Percentiles rank a stretch among this genome's conserved stretches.
phyloP scores from a whole-genome alignment of 1,140 invertebrate species.

The Ceratitis capitata region DNA sequence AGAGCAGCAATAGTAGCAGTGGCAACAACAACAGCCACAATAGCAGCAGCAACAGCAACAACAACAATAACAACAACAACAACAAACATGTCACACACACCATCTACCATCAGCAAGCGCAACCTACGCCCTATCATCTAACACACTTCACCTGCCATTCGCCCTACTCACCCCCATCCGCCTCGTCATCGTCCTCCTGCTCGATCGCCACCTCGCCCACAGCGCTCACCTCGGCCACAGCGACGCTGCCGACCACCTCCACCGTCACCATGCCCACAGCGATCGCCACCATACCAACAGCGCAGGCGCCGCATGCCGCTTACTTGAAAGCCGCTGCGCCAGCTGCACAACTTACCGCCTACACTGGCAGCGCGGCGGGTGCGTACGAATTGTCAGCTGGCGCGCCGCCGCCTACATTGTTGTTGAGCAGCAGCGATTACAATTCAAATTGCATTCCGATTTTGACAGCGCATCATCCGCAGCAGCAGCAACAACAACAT shows the following conservation, averaged over 20 bases:
- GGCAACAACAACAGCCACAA: slow-evolving; percentile 22
- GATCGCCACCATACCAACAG: slow-evolving; percentile 43
- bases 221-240: slow-evolving; percentile 57
- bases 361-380: slow-evolving; percentile 34
- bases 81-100: slow-evolving; percentile 49
- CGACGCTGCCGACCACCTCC: slow-evolving; percentile 59
- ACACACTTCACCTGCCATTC: slow-evolving; percentile 52
- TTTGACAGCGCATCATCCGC: slow-evolving; percentile 49
- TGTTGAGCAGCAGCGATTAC: slow-evolving; percentile 61
- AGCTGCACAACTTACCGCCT: background rate
- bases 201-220: slow-evolving; percentile 62
- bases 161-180: slow-evolving; percentile 61
- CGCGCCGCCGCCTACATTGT: slow-evolving; percentile 57
- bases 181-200: slow-evolving; percentile 62
- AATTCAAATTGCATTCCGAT: slow-evolving; percentile 62
- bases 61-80: slow-evolving; percentile 31
- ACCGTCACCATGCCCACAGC: slow-evolving; percentile 61
- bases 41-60: slow-evolving; percentile 46
- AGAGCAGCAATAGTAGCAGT: slow-evolving; percentile 45
- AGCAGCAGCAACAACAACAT: slow-evolving; percentile 38
- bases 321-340: slow-evolving; percentile 54
- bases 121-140: slow-evolving; percentile 46
- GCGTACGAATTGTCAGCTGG: slow-evolving; percentile 43
- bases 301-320: slow-evolving; percentile 47
- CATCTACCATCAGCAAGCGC: slow-evolving; percentile 46